phyloP scores from a whole-genome alignment of 1,140 invertebrate genomes.

The Eciton burchellii region DNA sequence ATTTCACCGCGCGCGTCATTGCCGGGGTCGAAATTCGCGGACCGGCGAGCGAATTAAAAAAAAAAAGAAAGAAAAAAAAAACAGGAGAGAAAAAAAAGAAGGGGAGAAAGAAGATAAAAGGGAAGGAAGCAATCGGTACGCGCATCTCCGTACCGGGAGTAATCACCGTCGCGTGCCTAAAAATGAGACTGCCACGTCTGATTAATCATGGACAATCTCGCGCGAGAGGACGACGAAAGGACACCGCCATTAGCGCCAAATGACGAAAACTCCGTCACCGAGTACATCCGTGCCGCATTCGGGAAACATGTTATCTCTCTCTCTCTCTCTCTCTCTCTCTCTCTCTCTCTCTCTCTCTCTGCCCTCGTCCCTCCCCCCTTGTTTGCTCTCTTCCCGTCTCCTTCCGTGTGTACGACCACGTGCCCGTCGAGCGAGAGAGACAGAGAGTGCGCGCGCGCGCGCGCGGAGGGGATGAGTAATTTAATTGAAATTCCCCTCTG shows the following conservation, averaged over 20 bases:
- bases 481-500: constrained; percentile 81
- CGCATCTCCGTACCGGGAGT: constrained; percentile 64
- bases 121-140: constrained; percentile 60
- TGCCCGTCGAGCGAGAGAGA: constrained; percentile 33
- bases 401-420: neutral
- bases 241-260: constrained; percentile 78
- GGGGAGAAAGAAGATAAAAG: too few relatives aligned
- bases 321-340: constrained; percentile 28
- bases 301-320: constrained; percentile 60
- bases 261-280: constrained; percentile 80
- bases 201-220: constrained; percentile 82
- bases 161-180: constrained; percentile 75
- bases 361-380: constrained; percentile 63
- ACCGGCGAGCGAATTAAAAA: constrained; percentile 45
- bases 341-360: constrained; percentile 24
- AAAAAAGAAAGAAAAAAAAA: too few relatives aligned
- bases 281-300: constrained; percentile 42
- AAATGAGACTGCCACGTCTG: constrained; percentile 80
- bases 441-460: too few relatives aligned
- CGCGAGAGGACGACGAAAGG: constrained; percentile 78
- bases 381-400: constrained; percentile 27
- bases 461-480: constrained; percentile 73
- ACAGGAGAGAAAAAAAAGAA: too few relatives aligned
- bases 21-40: constrained; percentile 53
- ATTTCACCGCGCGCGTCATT: constrained; percentile 57